Base-by-base conservation (phyloP, 2,888 invertebrate genomes). In the Andrena minutula region DNA sequence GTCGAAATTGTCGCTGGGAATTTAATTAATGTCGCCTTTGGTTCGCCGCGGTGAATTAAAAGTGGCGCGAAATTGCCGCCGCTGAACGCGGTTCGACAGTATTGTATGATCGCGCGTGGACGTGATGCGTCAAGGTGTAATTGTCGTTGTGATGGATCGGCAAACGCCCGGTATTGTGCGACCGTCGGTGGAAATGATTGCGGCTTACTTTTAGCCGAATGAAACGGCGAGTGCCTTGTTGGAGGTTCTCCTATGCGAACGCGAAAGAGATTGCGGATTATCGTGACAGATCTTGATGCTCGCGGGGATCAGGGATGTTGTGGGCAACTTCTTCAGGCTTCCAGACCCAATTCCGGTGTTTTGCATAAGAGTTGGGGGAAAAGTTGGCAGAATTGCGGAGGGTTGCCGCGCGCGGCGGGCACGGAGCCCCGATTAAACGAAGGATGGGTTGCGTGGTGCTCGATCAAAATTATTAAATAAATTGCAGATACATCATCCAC, bases 281-380 rank as follows among this genome's bases (percentile, higher is more conserved):
- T 79, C 73, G 72, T 81, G 81, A 81, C 79, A 79, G 73, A 81
- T 81, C 79, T 81, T 79, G 79, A 81, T 79, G 81, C 69, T 79
- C 35, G 79, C 47, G 64, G 47, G 71, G 68, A 81, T 81, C 79
- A 64, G 60, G 56, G 66, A 41, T 26, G 30, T 61, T 49, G 32
- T 28, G 30, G 68, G 23, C 51, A 64, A 60, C 49, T 73, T 41
- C 58, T 60, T 47, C 28, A 74, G 58, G 32, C 53, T 32, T 20
- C 51, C 47, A 35, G 41, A 65, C 63, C 49, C 35, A 69, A 73
- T 69, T 56, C 66, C 73, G 16, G 60, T 30, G 41, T 72, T 80
- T 79, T 72, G 80, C 66, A 72, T 79, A 78, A 78, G 63, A 32
- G 53, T 30, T 35, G 51, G 26, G 69, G 20, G 47, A 58, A 41